Conservation (phyloP, 1,140 invertebrate genomes). For the Brachionus koreanus region DNA sequence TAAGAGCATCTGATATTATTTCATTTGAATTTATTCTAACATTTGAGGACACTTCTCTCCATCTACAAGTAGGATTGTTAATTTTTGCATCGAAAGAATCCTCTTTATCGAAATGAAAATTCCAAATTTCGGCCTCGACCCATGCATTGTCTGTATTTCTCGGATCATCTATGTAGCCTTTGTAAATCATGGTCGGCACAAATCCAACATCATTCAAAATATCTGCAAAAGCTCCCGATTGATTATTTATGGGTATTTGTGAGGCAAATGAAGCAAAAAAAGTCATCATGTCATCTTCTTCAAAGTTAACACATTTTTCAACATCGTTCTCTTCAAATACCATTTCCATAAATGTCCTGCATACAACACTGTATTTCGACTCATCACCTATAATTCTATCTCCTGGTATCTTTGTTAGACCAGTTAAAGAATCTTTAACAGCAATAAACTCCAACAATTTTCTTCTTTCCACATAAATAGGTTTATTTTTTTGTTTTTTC, state of each 20-base stretch:
- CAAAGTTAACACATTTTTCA: constrained; percentile 18
- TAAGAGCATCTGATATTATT: constrained; percentile 16
- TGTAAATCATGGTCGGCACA: constrained; percentile 40
- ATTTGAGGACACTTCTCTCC: constrained; percentile 38
- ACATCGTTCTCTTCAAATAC: constrained; percentile 42
- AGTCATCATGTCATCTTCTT: constrained; percentile 38
- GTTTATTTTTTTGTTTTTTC: constrained; percentile 45
- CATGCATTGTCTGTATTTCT: constrained; percentile 44
- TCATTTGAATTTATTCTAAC: constrained; percentile 17
- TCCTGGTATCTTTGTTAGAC: constrained; percentile 36
- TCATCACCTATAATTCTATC: constrained; percentile 33
- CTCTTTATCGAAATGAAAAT: constrained; percentile 45
- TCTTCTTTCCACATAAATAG: constrained; percentile 20
- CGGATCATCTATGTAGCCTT: constrained; percentile 39
- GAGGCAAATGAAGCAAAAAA: constrained; percentile 67
- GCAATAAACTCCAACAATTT: constrained; percentile 42
- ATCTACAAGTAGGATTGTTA: constrained; percentile 20
- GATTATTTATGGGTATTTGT: constrained; percentile 69
- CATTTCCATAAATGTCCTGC: constrained; percentile 39
- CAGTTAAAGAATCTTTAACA: constrained; percentile 21
- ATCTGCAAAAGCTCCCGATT: constrained; percentile 3
- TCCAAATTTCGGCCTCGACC: constrained; percentile 45
- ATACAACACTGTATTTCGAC: constrained; percentile 40
- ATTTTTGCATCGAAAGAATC: constrained; percentile 25
- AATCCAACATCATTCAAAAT: constrained; percentile 24